These are phyloP conservation scores for Mystacides longicornis DNA, from an alignment of 2,888 invertebrate species.

Conservation along the genomic window DNA sequence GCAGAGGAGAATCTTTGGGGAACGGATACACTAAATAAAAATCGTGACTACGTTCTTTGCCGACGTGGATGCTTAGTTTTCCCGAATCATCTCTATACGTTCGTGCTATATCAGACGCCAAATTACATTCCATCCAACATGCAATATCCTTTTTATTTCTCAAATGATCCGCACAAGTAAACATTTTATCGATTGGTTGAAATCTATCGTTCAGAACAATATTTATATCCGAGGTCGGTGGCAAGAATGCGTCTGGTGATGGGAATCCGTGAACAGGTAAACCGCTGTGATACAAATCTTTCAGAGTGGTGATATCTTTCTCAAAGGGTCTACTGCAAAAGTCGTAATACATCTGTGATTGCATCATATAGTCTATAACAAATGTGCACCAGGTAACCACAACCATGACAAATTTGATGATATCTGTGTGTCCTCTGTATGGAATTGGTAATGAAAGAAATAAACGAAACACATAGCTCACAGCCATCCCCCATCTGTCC, in stretches of 20 bases:
- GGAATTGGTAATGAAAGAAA: constrained; percentile 16
- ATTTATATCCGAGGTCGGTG: constrained; percentile 37
- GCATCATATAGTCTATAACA: constrained; percentile 39
- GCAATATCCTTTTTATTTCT: constrained; percentile 35
- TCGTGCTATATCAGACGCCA: constrained; percentile 36
- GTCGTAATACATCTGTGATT: constrained; percentile 42
- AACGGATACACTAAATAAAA: constrained; percentile 38
- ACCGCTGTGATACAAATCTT: constrained; percentile 40
- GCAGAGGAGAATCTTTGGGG: constrained; percentile 36
- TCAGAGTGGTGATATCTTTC: constrained; percentile 41
- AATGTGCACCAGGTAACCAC: constrained; percentile 42
- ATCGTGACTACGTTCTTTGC: constrained; percentile 40
- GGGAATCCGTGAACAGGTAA: constrained; percentile 40
- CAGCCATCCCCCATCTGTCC: constrained; percentile 1
- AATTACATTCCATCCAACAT: constrained; percentile 42
- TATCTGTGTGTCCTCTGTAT: constrained; percentile 27
- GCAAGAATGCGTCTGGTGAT: constrained; percentile 41
- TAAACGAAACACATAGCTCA: constrained; percentile 9
- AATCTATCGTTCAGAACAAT: constrained; percentile 36
- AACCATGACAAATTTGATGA: constrained; percentile 38
- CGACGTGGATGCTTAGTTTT: constrained; percentile 41
- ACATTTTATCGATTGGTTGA: constrained; percentile 32
- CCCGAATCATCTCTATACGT: constrained; percentile 38
- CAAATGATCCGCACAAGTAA: constrained; percentile 35
- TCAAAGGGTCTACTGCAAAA: constrained; percentile 41